Conservation (phyloP, 2,888 invertebrate genomes). For the Synergus itoensis region DNA sequence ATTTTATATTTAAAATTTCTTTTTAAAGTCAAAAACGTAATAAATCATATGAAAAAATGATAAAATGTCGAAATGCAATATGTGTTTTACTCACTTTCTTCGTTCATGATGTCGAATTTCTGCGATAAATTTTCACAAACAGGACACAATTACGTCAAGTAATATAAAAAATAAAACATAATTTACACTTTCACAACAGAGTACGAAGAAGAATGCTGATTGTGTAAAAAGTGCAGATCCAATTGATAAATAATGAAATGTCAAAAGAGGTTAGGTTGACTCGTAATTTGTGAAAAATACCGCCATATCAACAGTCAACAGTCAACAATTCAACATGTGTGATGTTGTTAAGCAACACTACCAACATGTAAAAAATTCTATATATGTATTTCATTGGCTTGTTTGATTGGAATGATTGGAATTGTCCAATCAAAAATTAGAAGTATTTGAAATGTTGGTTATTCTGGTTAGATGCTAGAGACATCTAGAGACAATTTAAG, state of each 20-base stretch:
- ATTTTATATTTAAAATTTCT: background rate
- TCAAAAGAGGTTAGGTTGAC: background rate
- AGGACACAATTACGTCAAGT: background rate
- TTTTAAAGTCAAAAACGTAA: background rate
- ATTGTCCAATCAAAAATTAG: background rate
- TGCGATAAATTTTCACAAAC: background rate
- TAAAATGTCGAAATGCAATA: background rate
- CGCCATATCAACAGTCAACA: background rate
- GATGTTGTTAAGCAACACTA: background rate
- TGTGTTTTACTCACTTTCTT: conserved; percentile 34
- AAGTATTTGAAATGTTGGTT: background rate
- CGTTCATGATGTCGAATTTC: conserved; percentile 1
- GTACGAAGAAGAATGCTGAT: conserved; percentile 9
- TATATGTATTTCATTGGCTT: too few relatives aligned
- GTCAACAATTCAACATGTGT: too few relatives aligned
- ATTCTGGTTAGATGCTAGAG: background rate
- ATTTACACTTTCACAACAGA: background rate
- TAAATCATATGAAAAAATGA: conserved; percentile 42
- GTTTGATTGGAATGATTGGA: background rate
- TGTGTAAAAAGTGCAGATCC: background rate
- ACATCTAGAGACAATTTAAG: background rate
- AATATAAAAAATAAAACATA: background rate
- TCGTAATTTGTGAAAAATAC: background rate
- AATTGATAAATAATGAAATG: background rate
- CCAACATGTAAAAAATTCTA: background rate